These are phyloP conservation scores for Emydura subglobosa DNA, from an alignment of 2,113 vertebrate genomes.

Conservation along the genomic window DNA sequence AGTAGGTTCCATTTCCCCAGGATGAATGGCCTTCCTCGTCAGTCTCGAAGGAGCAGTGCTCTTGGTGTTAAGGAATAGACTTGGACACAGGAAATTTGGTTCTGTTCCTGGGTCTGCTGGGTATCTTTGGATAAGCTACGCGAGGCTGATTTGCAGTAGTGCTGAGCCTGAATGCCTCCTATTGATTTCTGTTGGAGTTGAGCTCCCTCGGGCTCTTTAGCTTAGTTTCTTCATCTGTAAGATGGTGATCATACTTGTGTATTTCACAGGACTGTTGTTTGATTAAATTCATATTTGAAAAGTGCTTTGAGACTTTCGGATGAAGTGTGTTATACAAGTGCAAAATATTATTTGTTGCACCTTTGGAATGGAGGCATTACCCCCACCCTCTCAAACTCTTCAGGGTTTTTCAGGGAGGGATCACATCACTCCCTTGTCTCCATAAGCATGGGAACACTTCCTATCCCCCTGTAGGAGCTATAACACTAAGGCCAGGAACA, in stretches of 20 bases:
- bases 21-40: not conserved
- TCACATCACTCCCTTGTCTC: not conserved
- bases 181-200: rapidly evolving
- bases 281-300: not conserved
- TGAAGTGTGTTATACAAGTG: not conserved
- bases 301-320: not conserved
- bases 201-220: not conserved
- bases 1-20: not conserved
- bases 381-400: not conserved
- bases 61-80: not conserved
- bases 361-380: not conserved
- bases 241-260: not conserved
- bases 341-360: not conserved
- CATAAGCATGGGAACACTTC: not conserved
- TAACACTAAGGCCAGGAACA: not conserved
- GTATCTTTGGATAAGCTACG: not conserved
- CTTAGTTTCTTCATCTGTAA: not conserved
- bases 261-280: not conserved
- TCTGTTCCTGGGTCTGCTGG: not conserved
- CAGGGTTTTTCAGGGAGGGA: not conserved
- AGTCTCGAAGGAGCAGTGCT: not conserved
- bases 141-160: not conserved
- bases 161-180: rapidly evolving
- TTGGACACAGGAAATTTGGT: rapidly evolving
- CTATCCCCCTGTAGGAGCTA: not conserved